Evolutionary conservation across 2,113 vertebrate species (phyloP), one percentile per base, ranked within the genome.

Genomic region (Cyprinodon brontotheroides): DNA sequence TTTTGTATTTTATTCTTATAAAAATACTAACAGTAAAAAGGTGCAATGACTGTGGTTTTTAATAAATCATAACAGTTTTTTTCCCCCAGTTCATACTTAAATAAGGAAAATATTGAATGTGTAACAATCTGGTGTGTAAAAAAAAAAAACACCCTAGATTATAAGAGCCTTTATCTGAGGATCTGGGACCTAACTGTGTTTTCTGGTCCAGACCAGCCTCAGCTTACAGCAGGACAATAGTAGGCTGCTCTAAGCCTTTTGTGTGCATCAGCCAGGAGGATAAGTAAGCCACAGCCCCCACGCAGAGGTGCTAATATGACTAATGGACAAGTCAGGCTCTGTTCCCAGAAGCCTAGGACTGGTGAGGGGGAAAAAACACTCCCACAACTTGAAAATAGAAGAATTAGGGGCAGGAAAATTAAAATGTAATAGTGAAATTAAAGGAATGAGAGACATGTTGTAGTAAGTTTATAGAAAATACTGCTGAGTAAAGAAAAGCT

Each of bases 261-360:
- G 90, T 92, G 64, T 66, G 74, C 76, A 77, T 63, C 11, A 62
- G 40, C 74, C 73, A 61, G 69, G 61, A 50, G 77, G 75, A 79
- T 60, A 75, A 82, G 60, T 75, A 65, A 90, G 87, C 81, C 79
- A 73, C 83, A 91, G 86, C 82, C 85, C 87, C 88, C 89, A 87
- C 68, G 75, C 79, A 78, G 81, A 89, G 86, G 70, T 74, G 79
- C 87, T 87, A 86, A 91, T 92, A 82, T 81, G 78, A 78, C 89
- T 92, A 92, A 93, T 92, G 89, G 90, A 87, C 80, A 77, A 80
- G 38, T 82, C 75, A 0, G 82, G 65, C 82, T 83, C 64, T 50
- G 64, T 86, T 88, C 87, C 79, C 36, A 87, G 65, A 81, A 78
- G 74, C 79, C 60, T 53, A 83, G 86, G 84, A 84, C 82, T 86